A percentile compares a stretch with the other conserved stretches of the same genome.
Evolutionary conservation across 2,113 vertebrate genomes (phyloP).

Genomic region (Meriones unguiculatus): DNA sequence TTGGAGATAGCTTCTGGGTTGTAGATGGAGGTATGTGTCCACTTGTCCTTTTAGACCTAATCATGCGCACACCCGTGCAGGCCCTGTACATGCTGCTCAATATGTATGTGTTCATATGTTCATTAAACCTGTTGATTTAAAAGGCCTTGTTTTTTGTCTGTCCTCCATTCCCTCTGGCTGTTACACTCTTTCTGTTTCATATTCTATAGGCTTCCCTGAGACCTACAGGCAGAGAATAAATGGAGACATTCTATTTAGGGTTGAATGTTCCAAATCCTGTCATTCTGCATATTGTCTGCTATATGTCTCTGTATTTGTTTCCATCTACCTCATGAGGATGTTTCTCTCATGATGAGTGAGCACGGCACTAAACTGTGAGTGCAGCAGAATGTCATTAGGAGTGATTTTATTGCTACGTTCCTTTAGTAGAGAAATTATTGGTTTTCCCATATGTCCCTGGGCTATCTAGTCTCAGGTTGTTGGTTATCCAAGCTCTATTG

Average conservation of each 20-base stretch:
- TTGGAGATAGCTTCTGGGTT: neutral
- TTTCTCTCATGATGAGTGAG: neutral
- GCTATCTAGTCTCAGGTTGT: neutral
- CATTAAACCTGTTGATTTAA: neutral
- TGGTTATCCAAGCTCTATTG: neutral
- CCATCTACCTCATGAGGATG: too few species aligned
- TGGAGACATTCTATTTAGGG: neutral
- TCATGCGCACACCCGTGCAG: neutral
- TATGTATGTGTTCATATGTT: neutral
- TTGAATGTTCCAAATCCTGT: neutral
- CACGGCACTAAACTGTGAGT: too few species aligned
- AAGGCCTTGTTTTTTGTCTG: neutral
- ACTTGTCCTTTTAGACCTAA: neutral
- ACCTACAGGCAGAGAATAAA: too few species aligned
- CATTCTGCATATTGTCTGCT: neutral
- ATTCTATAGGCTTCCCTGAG: neutral
- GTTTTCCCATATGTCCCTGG: neutral
- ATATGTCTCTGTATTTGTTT: neutral
- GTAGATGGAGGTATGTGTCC: neutral
- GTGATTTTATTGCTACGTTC: neutral
- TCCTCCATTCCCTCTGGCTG: rapidly evolving
- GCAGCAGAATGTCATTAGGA: neutral
- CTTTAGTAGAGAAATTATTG: neutral
- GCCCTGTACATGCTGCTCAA: neutral
- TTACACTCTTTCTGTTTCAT: neutral